phyloP scores from a whole-genome alignment of 1,140 invertebrate species.

The Camponotus pennsylvanicus region DNA sequence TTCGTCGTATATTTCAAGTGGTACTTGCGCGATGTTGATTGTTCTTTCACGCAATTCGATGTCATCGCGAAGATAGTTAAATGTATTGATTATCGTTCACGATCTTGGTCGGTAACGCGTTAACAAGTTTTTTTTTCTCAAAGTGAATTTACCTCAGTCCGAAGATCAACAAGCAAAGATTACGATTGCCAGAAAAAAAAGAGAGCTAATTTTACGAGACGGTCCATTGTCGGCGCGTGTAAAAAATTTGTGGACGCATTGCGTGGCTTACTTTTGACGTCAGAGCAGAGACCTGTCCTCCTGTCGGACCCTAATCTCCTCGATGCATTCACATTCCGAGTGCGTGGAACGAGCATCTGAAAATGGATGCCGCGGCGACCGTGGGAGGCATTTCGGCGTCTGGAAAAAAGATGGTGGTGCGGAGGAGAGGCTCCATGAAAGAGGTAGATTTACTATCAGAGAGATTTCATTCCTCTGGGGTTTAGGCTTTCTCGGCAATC shows the following conservation, averaged over 20 bases:
- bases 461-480: conserved; percentile 76
- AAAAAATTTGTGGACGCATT: neutral
- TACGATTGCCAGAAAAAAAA: neutral
- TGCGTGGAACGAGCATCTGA: conserved; percentile 50
- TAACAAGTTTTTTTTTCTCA: conserved; percentile 4
- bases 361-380: conserved; percentile 48
- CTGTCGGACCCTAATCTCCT: conserved; percentile 33
- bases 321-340: conserved; percentile 49
- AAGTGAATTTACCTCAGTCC: neutral
- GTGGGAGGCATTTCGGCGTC: conserved; percentile 65
- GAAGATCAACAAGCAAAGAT: neutral
- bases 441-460: conserved; percentile 79
- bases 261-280: conserved; percentile 26
- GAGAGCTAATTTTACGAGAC: conserved; percentile 1
- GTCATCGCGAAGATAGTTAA: neutral
- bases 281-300: neutral
- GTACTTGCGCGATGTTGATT: conserved; percentile 34
- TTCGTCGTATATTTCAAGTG: conserved; percentile 40
- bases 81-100: conserved; percentile 13
- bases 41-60: conserved; percentile 28
- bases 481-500: conserved; percentile 79
- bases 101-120: conserved; percentile 8
- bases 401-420: conserved; percentile 43
- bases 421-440: conserved; percentile 45
- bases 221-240: neutral